Evolutionary conservation across 2,797 vertebrate genomes (phyloP).

Genomic region (Lepus townsendii): DNA sequence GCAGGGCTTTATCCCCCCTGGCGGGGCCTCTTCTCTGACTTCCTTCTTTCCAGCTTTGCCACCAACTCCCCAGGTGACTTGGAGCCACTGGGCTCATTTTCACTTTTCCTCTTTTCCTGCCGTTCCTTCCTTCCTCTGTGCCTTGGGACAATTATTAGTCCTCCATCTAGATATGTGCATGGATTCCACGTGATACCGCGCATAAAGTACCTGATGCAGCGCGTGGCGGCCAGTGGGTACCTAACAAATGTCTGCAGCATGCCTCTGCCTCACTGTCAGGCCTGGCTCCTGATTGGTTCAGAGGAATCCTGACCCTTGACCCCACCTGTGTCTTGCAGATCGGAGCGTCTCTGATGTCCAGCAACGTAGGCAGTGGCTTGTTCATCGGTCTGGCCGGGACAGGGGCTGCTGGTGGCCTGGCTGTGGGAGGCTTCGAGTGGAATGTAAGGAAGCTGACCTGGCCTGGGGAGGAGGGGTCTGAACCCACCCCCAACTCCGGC

Average conservation of each 20-base stretch:
- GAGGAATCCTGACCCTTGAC: not conserved
- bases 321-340: constrained; percentile 91
- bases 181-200: not conserved
- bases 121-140: not conserved
- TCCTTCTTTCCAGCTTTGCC: not conserved
- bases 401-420: constrained; percentile 95
- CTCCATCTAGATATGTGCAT: not conserved
- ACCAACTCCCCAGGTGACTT: not conserved
- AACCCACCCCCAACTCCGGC: not conserved
- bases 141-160: not conserved
- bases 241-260: not conserved
- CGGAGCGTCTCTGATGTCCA: constrained; percentile 98
- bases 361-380: constrained; percentile 96
- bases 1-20: not conserved
- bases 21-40: not conserved
- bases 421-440: constrained; percentile 97
- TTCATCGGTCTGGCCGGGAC: constrained; percentile 96
- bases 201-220: not conserved
- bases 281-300: not conserved
- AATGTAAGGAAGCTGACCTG: constrained; percentile 90
- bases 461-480: not conserved
- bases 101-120: not conserved
- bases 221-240: not conserved
- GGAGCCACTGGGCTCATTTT: not conserved
- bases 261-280: not conserved